Percentiles rank a stretch among this genome's conserved stretches.
These are phyloP conservation scores for Sylvilagus floridanus DNA, from an alignment of 2,797 vertebrate genomes.

Conservation along the genomic window DNA sequence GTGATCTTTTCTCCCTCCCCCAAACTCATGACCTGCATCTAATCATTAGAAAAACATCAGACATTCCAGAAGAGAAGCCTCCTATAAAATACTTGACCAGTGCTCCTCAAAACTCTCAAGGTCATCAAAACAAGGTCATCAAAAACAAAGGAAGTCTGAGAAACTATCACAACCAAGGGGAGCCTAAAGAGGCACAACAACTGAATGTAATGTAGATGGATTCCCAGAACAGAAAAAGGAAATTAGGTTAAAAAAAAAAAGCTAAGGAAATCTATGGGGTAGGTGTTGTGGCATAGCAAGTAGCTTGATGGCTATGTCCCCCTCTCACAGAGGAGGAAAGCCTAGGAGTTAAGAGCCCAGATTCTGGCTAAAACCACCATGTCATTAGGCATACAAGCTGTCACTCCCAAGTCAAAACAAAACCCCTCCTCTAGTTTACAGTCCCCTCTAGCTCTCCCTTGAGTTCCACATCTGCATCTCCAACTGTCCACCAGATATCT, in stretches of 20 bases:
- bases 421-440: neutral
- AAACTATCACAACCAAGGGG: neutral
- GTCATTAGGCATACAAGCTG: neutral
- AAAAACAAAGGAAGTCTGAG: neutral
- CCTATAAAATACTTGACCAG: neutral
- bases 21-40: neutral
- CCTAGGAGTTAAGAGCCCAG: no score
- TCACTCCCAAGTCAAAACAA: neutral
- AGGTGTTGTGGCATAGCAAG: no score
- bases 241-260: neutral
- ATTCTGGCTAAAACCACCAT: no score
- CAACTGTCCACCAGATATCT: neutral
- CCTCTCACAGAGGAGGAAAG: no score
- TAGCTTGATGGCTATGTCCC: no score
- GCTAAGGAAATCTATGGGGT: no score
- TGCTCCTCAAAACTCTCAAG: neutral
- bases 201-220: neutral
- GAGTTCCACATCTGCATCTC: neutral
- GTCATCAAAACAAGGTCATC: neutral
- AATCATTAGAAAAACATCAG: constrained; percentile 39
- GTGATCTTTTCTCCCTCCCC: neutral
- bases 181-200: neutral
- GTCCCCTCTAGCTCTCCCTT: neutral
- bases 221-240: neutral
- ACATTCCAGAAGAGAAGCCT: neutral